Evolutionary conservation across 2,888 invertebrate genomes (phyloP).

Genomic region (Dugesia japonica): DNA sequence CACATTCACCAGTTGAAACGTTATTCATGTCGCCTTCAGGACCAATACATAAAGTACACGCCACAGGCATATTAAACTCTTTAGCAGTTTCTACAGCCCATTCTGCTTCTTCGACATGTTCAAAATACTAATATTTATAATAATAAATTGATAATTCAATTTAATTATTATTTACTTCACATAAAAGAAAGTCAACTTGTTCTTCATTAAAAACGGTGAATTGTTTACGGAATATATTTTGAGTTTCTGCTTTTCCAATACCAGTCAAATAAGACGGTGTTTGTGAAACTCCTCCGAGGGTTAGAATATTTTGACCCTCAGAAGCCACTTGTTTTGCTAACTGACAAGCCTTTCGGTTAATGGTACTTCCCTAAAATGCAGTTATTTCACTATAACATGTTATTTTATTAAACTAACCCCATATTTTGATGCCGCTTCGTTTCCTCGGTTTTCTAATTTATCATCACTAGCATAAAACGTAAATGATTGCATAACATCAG

Average conservation of each 20-base stretch:
- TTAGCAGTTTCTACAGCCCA: slow-evolving; percentile 46
- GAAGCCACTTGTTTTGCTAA: slow-evolving; percentile 44
- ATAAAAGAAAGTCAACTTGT: slow-evolving; percentile 46
- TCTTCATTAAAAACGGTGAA: slow-evolving; percentile 45
- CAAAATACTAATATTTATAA: slow-evolving; percentile 43
- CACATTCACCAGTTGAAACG: slow-evolving; percentile 43
- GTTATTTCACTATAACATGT: not conserved
- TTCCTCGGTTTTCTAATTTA: slow-evolving; percentile 46
- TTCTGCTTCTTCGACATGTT: slow-evolving; percentile 47
- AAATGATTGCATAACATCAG: slow-evolving; percentile 48
- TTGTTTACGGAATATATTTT: slow-evolving; percentile 44
- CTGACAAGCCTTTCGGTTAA: slow-evolving; percentile 45
- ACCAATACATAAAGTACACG: slow-evolving; percentile 49
- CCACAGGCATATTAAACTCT: slow-evolving; percentile 41
- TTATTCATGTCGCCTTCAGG: slow-evolving; percentile 47
- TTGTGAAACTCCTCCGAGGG: slow-evolving; percentile 45
- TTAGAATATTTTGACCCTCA: slow-evolving; percentile 43
- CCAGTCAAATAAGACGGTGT: slow-evolving; percentile 45
- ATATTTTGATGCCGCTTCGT: not conserved
- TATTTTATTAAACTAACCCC: not conserved
- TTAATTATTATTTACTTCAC: slow-evolving; percentile 40
- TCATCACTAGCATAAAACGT: slow-evolving; percentile 49
- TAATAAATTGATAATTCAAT: slow-evolving; percentile 22
- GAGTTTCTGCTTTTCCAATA: slow-evolving; percentile 40
- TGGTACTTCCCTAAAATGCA: slow-evolving; percentile 39